phyloP scores from a whole-genome alignment of 2,888 invertebrate species.

The Caenorhabditis afra region DNA sequence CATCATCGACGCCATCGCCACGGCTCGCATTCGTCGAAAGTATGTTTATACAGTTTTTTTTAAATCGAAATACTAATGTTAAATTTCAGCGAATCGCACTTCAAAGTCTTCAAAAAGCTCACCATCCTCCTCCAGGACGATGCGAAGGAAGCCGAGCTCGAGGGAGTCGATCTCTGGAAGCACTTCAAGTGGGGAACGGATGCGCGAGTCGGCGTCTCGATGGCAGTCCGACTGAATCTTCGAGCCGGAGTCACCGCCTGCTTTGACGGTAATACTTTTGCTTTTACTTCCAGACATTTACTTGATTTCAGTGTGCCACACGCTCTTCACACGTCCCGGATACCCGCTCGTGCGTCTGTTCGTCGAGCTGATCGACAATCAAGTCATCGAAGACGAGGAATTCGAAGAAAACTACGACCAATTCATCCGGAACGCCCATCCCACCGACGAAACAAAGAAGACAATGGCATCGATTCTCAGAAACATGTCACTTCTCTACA shows the following conservation, averaged over 20 bases:
- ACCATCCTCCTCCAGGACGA: neutral
- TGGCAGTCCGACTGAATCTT: conserved; percentile 16
- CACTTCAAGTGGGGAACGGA: conserved; percentile 13
- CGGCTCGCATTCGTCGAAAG: neutral
- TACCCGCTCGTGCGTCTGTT: conserved; percentile 28
- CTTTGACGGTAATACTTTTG: conserved; percentile 11
- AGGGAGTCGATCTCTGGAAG: neutral
- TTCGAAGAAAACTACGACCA: conserved; percentile 1
- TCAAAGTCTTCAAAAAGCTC: neutral
- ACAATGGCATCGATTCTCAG: neutral
- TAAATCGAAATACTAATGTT: neutral
- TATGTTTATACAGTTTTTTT: neutral
- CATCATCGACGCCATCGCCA: neutral
- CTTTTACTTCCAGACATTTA: too few relatives aligned
- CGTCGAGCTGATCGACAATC: conserved; percentile 1
- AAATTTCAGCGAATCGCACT: neutral
- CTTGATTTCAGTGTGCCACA: conserved; percentile 10
- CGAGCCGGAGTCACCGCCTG: conserved; percentile 34
- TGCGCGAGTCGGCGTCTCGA: conserved; percentile 19
- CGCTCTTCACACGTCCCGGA: conserved; percentile 18
- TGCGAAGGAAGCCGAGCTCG: neutral
- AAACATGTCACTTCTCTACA: neutral
- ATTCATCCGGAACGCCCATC: neutral
- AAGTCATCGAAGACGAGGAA: neutral
- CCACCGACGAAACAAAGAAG: neutral